A percentile compares a stretch with the other conserved stretches of the same genome.
Evolutionary conservation across 2,797 vertebrate species (phyloP).

Genomic region (Artibeus lituratus): DNA sequence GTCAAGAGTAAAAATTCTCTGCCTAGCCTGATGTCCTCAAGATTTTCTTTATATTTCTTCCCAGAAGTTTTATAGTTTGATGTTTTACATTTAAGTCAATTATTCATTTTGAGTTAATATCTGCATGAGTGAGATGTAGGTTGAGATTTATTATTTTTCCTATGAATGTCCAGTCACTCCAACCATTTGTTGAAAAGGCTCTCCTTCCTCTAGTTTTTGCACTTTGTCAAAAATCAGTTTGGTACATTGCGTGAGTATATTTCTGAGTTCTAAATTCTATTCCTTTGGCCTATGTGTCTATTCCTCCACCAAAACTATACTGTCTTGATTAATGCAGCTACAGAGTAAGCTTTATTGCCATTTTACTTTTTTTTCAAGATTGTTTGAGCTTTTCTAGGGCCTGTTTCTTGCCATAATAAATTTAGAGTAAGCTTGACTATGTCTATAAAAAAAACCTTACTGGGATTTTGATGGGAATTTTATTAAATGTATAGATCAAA

Average conservation of each 20-base stretch:
- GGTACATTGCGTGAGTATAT: background rate
- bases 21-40: background rate
- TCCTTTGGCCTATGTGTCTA: background rate
- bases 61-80: background rate
- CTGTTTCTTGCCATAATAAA: background rate
- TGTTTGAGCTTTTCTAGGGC: background rate
- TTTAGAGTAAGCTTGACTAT: background rate
- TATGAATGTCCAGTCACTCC: background rate
- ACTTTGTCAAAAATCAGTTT: background rate
- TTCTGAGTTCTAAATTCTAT: background rate
- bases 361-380: background rate
- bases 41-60: background rate
- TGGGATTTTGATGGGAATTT: background rate
- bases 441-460: background rate
- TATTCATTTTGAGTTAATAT: background rate
- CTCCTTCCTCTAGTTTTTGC: background rate
- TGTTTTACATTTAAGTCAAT: background rate
- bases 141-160: background rate
- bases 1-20: background rate
- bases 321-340: background rate
- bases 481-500: background rate
- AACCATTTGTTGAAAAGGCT: background rate
- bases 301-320: background rate
- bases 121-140: background rate
- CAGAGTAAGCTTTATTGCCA: background rate